Evolutionary conservation across 2,888 invertebrate species (phyloP).

Genomic region (Dinocampus coccinellae): DNA sequence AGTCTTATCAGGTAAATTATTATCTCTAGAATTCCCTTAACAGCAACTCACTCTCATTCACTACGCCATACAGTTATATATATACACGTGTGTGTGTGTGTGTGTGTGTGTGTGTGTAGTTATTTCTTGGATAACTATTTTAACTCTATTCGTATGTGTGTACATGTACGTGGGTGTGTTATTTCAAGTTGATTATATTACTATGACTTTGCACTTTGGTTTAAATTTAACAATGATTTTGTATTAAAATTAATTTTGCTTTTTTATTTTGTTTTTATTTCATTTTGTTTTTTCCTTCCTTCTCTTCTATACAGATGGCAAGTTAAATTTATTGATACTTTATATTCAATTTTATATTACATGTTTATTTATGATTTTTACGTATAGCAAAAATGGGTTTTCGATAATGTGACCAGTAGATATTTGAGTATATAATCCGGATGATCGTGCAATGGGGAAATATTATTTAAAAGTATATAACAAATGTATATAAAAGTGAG

Average conservation of each 20-base stretch:
- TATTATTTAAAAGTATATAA: not conserved
- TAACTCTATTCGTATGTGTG: not conserved
- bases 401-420: conserved; percentile 1
- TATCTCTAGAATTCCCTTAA: conserved; percentile 12
- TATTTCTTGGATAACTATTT: conserved; percentile 1
- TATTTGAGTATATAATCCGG: conserved; percentile 1
- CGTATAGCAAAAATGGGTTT: not conserved
- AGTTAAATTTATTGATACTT: not conserved
- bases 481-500: not conserved
- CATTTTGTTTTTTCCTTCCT: not conserved
- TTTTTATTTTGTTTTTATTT: too few relatives aligned
- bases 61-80: not conserved
- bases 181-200: not conserved
- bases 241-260: not conserved
- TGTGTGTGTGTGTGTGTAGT: not conserved
- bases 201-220: not conserved
- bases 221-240: not conserved
- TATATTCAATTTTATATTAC: not conserved
- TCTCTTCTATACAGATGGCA: not conserved
- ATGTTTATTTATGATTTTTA: not conserved
- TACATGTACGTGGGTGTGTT: not conserved
- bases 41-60: not conserved
- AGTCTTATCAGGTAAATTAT: conserved; percentile 16
- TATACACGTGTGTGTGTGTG: not conserved
- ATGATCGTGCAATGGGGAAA: not conserved